Base-by-base conservation (phyloP, 1,140 invertebrate genomes). In the Diprion similis region DNA sequence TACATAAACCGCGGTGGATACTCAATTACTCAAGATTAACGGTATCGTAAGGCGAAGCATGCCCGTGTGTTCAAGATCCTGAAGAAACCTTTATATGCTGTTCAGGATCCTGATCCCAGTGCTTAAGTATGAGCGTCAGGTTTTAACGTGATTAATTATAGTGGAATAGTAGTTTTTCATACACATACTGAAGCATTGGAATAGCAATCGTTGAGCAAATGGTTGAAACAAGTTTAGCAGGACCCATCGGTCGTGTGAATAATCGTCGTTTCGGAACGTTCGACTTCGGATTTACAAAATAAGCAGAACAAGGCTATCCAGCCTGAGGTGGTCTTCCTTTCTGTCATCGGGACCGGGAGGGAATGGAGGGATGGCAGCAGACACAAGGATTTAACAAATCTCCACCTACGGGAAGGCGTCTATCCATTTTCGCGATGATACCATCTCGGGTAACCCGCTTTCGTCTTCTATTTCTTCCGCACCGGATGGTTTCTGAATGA, bases 401-500 rank as follows among this genome's bases (percentile, higher is more conserved):
- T 59, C n/a, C n/a, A 59, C 51, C 51, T 59, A 59, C 51, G n/a
- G 51, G 51, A 59, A 59, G 51, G 51, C 51, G n/a, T 59, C 51
- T 59, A 59, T 59, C 51, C 51, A 59, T 59, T 59, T 59, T 17
- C 4, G 51, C 51, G 51, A 59, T 59, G 51, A 59, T 59, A 59
- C 51, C 51, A 59, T 59, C 51, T 59, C 11, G 51, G 51, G 51
- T 59, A 59, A 17, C n/a, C 51, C n/a, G 51, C 51, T 59, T 17
- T 17, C n/a, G 51, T 59, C 51, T 59, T 59, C 51, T 59, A 13
- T n/a, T 59, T 9, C 51, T 59, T 59, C 51, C n/a, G 51, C n/a
- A 59, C 51, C 51, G 51, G n/a, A 59, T 59, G 51, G 51, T 15
- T 59, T 17, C 51, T 59, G 51, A 9, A 59, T 59, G 51, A 17